Base-by-base conservation (phyloP, 2,888 invertebrate genomes). In the Glaucopsyche alexis region DNA sequence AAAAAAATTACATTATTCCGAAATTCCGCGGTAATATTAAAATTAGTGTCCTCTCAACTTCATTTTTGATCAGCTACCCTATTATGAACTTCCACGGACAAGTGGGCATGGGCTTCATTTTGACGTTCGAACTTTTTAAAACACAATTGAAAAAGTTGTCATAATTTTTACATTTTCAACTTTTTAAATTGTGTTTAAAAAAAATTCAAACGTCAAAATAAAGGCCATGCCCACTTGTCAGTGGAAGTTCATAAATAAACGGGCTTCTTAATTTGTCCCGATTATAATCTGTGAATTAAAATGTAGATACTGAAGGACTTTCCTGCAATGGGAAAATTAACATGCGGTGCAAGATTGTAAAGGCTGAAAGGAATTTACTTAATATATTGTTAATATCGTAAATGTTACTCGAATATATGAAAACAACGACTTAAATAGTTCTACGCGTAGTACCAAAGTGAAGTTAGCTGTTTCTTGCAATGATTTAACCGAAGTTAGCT, bases 311-410 rank as follows among this genome's bases (percentile, higher is more conserved):
- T 16, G 60, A 60, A 60, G 29, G 60, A 60, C 60, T 60, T 60
- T 29, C 60, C 60, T 29, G 11, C 29, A 13, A 29, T 60, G 60
- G 60, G 38, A 60, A 38, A 1, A 60, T 6, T 60, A 60, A 60
- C 38, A 60, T 60, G 60, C 60, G 60, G 16, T 67, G 67, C 45
- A 11, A 67, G 67, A 45, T 16, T 67, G 42, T 42, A 45, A 67
- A 67, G 67, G 67, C 67, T 67, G 67, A 67, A 16, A 67, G 67
- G 67, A 67, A 67, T 67, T 45, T 67, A 42, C 42, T 45, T 42
- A 42, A 67, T 67, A 42, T 55, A 60, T 60, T 60, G 60, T 60
- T 38, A 60, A 60, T 60, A 60, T 60, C 60, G 29, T 19, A 29
- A 29, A 60, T 38, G 14, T 60, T 38, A 60, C 14, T 60, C 60